Evolutionary conservation across 2,797 vertebrate genomes (phyloP), one percentile per base, ranked within the genome.

Genomic region (Pyrrhura leucotis): DNA sequence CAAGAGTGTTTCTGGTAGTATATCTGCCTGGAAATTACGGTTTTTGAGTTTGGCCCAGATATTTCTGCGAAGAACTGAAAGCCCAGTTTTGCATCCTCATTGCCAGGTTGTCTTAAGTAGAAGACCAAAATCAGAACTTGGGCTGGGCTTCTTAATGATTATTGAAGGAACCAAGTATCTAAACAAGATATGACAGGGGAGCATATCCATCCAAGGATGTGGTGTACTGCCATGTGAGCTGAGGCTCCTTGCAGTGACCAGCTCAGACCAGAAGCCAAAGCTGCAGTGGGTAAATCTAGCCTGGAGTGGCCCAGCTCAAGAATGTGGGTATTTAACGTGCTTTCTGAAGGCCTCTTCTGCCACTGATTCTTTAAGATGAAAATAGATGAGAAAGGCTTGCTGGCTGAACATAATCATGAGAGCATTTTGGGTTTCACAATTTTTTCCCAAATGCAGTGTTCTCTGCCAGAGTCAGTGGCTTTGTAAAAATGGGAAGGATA

Each of bases 171-270:
- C 7, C 11, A 53, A 68, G 11, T 6, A 53, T 25, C 10, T 72
- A 75, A 68, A 20, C 5, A 4, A 65, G 53, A n/a, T 14, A n/a
- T n/a, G 2, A 26, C 47, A 44, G 15, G 0, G 29, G 7, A 42
- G 26, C 21, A 23, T 2, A 2, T 15, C 1, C 1, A 3, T 22
- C 40, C 62, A 29, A 23, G 45, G 23, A 9, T 3, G 29, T 39
- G 39, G 14, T 11, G 7, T 8, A 9, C 21, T 59, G 39, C 28
- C 2, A 0, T 8, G 31, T 1, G 76, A 66, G 25, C 40, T 18
- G 33, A 69, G 21, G 15, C 5, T 92, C 26, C 42, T 44, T 37
- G 40, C 1, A 7, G 29, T 20, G 26, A 33, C 16, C 47, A 69
- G 31, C 8, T 33, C 37, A 58, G 67, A 23, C 3, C 62, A 44